These are phyloP conservation scores for Spilarctia lutea DNA, from an alignment of 2,888 invertebrate species.

Conservation along the genomic window DNA sequence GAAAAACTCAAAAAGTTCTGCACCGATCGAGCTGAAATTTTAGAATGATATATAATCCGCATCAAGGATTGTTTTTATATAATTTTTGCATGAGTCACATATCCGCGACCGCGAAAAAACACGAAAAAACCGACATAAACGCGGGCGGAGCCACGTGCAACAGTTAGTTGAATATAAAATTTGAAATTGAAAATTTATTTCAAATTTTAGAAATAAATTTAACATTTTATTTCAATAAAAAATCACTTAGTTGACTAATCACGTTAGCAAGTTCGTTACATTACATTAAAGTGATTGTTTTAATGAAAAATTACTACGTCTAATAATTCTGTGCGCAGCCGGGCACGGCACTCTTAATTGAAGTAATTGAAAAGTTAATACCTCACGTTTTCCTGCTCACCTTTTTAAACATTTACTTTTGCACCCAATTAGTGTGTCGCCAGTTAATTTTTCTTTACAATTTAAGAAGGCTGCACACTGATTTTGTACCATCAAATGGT, in stretches of 20 bases:
- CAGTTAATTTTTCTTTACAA: slow-evolving; percentile 67
- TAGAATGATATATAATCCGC: too few species aligned
- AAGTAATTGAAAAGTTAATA: slow-evolving; percentile 82
- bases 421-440: slow-evolving; percentile 81
- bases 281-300: slow-evolving; percentile 46
- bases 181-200: neutral
- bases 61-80: too few species aligned
- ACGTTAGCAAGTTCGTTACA: slow-evolving; percentile 39
- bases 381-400: slow-evolving; percentile 72
- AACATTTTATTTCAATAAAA: neutral
- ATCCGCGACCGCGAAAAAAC: too few species aligned
- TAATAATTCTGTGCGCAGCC: slow-evolving; percentile 60
- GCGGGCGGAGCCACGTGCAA: too few species aligned
- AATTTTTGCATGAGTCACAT: too few species aligned
- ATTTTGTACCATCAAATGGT: neutral
- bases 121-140: too few species aligned
- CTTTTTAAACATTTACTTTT: slow-evolving; percentile 84
- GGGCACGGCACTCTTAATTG: slow-evolving; percentile 74
- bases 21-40: too few species aligned
- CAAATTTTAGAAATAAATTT: neutral
- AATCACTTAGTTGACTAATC: slow-evolving; percentile 34
- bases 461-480: slow-evolving; percentile 45
- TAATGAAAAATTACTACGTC: slow-evolving; percentile 51
- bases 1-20: too few species aligned
- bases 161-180: too few species aligned